Base-by-base conservation (phyloP, 1,140 invertebrate species). In the Lasioglossum baleicum region DNA sequence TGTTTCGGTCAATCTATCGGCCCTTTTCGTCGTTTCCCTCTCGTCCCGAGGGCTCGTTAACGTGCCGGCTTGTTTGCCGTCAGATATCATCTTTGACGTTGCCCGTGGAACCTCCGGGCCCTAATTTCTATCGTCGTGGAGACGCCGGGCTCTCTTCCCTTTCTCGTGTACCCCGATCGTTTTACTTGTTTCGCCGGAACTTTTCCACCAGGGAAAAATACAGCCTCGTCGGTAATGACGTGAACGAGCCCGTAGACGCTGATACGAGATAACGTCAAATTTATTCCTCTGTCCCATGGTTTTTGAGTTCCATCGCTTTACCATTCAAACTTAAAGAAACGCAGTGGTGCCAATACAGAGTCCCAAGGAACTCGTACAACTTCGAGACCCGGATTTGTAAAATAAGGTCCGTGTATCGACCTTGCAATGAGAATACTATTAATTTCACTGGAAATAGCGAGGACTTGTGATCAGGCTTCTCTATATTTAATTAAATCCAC, bases 41-140 rank as follows among this genome's bases (percentile, higher is more conserved):
- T 67, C 77, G 73, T 70, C 15, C 67, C 42, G 15, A 75, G 35
- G 60, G 75, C 87, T 88, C 88, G 87, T 89, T 89, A 89, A 88
- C 86, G 87, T 84, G 82, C 84, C 86, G 83, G 87, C 84, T 82
- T 86, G 86, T 88, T 88, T 87, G 86, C 82, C 82, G 82, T 81
- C 75, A 87, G 87, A 89, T 89, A 89, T 87, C 85, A 88, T 89
- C 87, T 80, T 80, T 70, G 48, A 69, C 79, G 56, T 78, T 51
- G 60, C 53, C 58, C 80, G 70, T 77, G 70, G 58, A 71, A 84
- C 72, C 65, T 65, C 69, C n/a, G 70, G 66, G 0, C 20, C 66
- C 66, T 83, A 81, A 87, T 87, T 88, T 85, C 80, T 78, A 80
- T 83, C 80, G 58, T 51, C 40, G 70, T 26, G 5, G 51, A 44